Percentiles rank a stretch among this genome's conserved stretches.
Conservation (phyloP, 2,113 vertebrate genomes). For the Peucedramus taeniatus region DNA sequence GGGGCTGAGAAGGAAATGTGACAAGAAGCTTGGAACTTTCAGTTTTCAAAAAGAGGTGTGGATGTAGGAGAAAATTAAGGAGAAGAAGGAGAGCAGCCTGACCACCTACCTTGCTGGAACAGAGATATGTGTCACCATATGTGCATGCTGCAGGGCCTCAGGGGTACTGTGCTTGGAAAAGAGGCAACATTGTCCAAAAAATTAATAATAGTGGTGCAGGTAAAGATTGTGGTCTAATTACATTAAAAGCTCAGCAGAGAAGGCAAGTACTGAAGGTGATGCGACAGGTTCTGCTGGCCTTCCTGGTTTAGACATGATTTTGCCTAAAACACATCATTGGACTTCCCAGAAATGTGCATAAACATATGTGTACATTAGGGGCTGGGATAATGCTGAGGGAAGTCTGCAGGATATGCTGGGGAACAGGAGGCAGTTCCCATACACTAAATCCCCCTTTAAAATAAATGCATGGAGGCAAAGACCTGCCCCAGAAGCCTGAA, state of each 20-base stretch:
- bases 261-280: background rate
- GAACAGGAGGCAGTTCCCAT: background rate
- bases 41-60: background rate
- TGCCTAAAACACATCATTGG: background rate
- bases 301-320: background rate
- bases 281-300: background rate
- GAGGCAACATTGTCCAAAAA: background rate
- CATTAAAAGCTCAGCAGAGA: background rate
- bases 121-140: background rate
- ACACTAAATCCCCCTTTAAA: background rate
- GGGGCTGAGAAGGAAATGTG: background rate
- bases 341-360: background rate
- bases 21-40: background rate
- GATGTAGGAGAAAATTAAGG: background rate
- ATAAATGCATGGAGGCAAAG: background rate
- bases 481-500: background rate
- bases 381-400: background rate
- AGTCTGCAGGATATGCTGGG: background rate
- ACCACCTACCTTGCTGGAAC: slow-evolving; percentile 1
- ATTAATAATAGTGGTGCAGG: background rate
- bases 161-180: background rate
- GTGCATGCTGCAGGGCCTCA: background rate
- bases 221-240: background rate
- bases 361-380: background rate
- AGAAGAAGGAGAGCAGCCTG: background rate